Base-by-base conservation (phyloP, 2,888 invertebrate genomes). In the Diogma glabrata region DNA sequence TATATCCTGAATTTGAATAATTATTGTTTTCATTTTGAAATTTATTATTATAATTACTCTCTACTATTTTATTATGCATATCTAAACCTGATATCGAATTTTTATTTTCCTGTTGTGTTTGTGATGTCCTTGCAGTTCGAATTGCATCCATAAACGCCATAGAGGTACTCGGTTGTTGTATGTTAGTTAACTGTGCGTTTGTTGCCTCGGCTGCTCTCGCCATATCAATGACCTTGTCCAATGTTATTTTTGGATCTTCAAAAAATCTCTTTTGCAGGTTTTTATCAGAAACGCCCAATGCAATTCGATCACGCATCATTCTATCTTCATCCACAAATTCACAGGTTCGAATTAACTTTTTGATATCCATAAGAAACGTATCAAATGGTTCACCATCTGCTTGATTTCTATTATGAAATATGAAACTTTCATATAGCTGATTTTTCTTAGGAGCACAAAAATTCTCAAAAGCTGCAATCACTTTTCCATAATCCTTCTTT, bases 301-400 rank as follows among this genome's bases (percentile, higher is more conserved):
- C 22, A n/a, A 43, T 43, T 22, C 43, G 43, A 43, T 43, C 43
- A n/a, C 43, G 22, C 6, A 43, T 5, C 43, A 43, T 43, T 22
- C 43, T 20, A n/a, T 43, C 43, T 12, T 43, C 43, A 43, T 43
- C 23, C 4, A 22, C 22, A 9, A 22, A 43, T 3, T 9, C 22
- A 43, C 43, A 43, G 14, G 14, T 22, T 14, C 23, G 20, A 12
- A 43, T 14, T 14, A 43, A n/a, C 3, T 3, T 5, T 6, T 12
- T 22, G 7, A 43, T 7, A 43, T 20, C 20, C 4, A 14, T 8
- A 8, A 43, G 22, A 22, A 43, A 43, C 9, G 2, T 8, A 22
- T 43, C 22, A 3, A 43, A 43, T 5, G 43, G 5, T n/a, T 43
- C 43, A 14, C 8, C 2, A 1, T 7, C 22, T 1, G n/a, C 14